Evolutionary conservation across 2,888 invertebrate species (phyloP), one percentile per base, ranked within the genome.

Genomic region (Chrysodeixis includens): DNA sequence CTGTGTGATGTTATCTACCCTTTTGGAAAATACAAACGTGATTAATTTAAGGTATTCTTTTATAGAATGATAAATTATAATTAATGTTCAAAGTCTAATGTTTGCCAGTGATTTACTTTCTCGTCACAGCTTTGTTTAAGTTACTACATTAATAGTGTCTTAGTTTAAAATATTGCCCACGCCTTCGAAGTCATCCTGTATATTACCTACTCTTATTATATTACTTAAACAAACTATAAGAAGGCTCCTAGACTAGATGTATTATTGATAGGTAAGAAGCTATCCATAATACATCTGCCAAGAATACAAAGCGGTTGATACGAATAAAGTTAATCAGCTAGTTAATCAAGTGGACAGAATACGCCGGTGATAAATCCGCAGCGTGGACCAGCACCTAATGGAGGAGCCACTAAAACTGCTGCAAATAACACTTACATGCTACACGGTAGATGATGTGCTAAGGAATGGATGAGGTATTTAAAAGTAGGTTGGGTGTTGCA

Each of bases 371-470:
- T 80, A 78, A 79, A 78, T 78, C 67, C 12, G 49, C 10, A 52
- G 56, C 18, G 22, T 52, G 55, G 54, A 53, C 44, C 18, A 49
- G n/a, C 76, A 78, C 76, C 62, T 84, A 86, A 83, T 76, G 79
- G 79, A 40, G n/a, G 8, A 56, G 56, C 69, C 78, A 83, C 78
- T 86, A 78, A 81, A 86, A 83, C 79, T 76, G 73, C 74, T 80
- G 78, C 81, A 75, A 83, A 83, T 82, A 71, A 76, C 76, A 62
- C 71, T 79, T 66, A 63, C 26, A 30, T 46, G 16, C 18, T 30
- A 14, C 46, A 57, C 18, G 56, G 44, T 63, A 35, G 12, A n/a
- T 55, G 60, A 51, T 16, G 18, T 5, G 1, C 22, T 52, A 20
- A 7, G 16, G 18, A 53, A 9, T 66, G 71, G 82, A 81, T 78